Evolutionary conservation across 2,113 vertebrate species (phyloP).

Genomic region (Sitta europaea): DNA sequence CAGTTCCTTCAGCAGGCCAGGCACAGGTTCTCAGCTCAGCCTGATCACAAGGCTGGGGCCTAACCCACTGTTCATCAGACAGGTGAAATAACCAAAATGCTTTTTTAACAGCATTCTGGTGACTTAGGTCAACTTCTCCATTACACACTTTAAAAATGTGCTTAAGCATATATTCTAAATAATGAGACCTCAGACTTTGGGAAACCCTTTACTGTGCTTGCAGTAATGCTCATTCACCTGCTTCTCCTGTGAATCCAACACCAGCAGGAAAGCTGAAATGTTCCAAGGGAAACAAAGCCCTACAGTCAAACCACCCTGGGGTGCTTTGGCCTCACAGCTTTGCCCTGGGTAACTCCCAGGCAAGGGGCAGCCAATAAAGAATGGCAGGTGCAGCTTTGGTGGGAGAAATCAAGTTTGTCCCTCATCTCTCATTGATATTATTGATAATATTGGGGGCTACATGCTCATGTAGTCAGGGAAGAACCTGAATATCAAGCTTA

Average conservation of each 20-base stretch:
- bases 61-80: not conserved
- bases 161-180: not conserved
- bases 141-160: not conserved
- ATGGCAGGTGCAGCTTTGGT: not conserved
- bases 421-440: not conserved
- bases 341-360: not conserved
- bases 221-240: not conserved
- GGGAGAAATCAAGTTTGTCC: not conserved
- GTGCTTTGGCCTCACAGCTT: not conserved
- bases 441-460: not conserved
- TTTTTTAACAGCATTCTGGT: not conserved
- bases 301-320: not conserved
- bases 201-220: not conserved
- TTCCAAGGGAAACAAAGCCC: not conserved
- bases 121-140: not conserved
- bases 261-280: not conserved
- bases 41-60: not conserved
- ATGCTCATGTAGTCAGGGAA: not conserved
- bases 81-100: not conserved
- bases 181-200: not conserved
- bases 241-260: not conserved
- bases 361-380: not conserved
- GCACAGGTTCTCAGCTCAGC: not conserved
- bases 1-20: not conserved
- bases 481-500: not conserved